Evolutionary conservation across 2,113 vertebrate genomes (phyloP), one percentile per base, ranked within the genome.

Genomic region (Carettochelys insculpta): DNA sequence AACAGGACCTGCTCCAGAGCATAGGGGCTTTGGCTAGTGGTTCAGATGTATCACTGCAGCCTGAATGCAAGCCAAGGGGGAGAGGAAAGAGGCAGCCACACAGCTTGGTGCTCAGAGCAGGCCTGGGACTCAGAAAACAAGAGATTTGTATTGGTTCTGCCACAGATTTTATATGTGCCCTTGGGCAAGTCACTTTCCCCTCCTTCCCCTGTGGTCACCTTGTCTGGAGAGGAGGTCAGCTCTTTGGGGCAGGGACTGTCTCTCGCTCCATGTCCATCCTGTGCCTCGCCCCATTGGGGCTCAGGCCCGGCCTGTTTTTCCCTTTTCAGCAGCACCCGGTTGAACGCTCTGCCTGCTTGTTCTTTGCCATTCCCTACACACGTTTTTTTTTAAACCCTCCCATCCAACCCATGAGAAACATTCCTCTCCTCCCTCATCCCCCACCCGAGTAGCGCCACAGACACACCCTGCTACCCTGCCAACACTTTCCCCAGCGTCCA

Each of bases 261-360:
- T 87, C 56, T 19, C 82, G 90, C 50, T 90, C 41, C 48, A 48
- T 3, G 71, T 71, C 10, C 0, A 2, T 29, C 77, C 50, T 38
- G 34, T 1, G 22, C 8, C n/a, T 47, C 50, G 38, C 85, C 58
- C 0, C 0, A 81, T 24, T 56, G 12, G 51, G 11, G 5, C 56
- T 27, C 29, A 68, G 24, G n/a, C n/a, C n/a, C n/a, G n/a, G n/a
- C n/a, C n/a, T n/a, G n/a, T n/a, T n/a, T 19, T 41, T 71, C 22
- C 22, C 68, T 71, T 43, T 71, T 11, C 10, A 61, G 16, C 10
- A 24, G 24, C 11, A 24, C 9, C 11, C 41, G 31, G 58, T n/a
- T 61, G 34, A 61, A 61, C 2, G 7, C 58, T 31, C 19, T 8
- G 31, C 31, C 58, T 34, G 58, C 19, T 29, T n/a, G 34, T 61